Conservation (phyloP, 2,797 vertebrate species). For the Triplophysa yarkandensis region DNA sequence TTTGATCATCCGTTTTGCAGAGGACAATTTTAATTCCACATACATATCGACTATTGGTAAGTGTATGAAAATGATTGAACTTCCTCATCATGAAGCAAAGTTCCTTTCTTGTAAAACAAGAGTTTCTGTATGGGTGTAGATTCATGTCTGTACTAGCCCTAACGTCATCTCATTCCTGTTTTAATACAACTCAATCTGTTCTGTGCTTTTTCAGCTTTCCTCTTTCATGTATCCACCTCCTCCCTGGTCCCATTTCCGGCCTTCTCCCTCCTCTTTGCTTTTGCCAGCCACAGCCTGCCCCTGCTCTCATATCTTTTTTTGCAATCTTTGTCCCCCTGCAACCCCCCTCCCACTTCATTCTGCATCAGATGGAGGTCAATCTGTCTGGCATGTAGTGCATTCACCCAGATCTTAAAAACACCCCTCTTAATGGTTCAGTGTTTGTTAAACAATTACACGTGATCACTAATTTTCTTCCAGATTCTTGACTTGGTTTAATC, state of each 20-base stretch:
- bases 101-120: slow-evolving; percentile 38
- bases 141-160: slow-evolving; percentile 71
- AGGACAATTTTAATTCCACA: slow-evolving; percentile 93
- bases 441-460: slow-evolving; percentile 19
- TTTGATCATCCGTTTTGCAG: slow-evolving; percentile 91
- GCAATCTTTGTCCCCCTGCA: slow-evolving; percentile 23
- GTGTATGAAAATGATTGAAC: slow-evolving; percentile 53
- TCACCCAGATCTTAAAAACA: slow-evolving; percentile 62
- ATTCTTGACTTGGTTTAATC: slow-evolving; percentile 53
- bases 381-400: slow-evolving; percentile 61
- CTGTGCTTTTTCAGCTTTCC: slow-evolving; percentile 21
- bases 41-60: slow-evolving; percentile 96
- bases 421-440: slow-evolving; percentile 20
- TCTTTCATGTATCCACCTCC: slow-evolving; percentile 8
- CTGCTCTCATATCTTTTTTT: slow-evolving; percentile 35
- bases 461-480: slow-evolving; percentile 50
- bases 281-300: slow-evolving; percentile 38
- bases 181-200: slow-evolving; percentile 21
- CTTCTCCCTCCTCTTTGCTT: slow-evolving; percentile 16
- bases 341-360: slow-evolving; percentile 46
- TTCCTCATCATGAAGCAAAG: neutral
- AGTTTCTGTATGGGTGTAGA: slow-evolving; percentile 51
- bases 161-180: slow-evolving; percentile 42
- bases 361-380: slow-evolving; percentile 64
- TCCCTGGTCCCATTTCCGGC: slow-evolving; percentile 24